These are phyloP conservation scores for Scaptomyza graminum DNA, from an alignment of 1,140 invertebrate genomes.

Conservation along the genomic window DNA sequence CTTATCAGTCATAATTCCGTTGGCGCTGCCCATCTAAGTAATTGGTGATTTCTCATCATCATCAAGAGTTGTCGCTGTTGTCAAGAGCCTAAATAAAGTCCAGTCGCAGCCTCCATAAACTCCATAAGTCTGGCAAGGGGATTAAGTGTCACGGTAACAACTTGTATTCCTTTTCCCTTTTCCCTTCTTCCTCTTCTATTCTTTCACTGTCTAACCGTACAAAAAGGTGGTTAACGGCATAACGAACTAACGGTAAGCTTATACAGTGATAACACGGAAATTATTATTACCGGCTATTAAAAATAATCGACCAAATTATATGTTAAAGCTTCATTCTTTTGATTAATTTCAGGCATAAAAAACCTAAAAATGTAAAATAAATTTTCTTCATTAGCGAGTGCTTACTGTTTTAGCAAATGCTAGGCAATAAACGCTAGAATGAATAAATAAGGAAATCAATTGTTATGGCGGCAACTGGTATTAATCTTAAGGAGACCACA, in stretches of 20 bases:
- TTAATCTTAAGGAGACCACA: constrained; percentile 57
- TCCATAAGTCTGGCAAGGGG: constrained; percentile 48
- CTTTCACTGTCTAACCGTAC: not conserved
- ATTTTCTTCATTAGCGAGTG: not conserved
- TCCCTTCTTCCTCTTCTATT: not conserved
- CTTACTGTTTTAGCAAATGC: not conserved
- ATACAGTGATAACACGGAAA: not conserved
- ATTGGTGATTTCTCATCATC: constrained; percentile 35
- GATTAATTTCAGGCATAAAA: too few species aligned
- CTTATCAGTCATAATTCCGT: constrained; percentile 34
- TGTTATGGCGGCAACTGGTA: constrained; percentile 61
- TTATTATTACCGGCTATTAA: not conserved
- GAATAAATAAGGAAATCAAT: constrained; percentile 74
- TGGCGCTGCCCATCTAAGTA: constrained; percentile 19
- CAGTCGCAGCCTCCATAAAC: not conserved
- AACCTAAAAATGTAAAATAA: too few species aligned
- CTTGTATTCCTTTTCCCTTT: not conserved
- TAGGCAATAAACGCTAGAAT: constrained; percentile 14
- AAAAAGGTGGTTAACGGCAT: not conserved
- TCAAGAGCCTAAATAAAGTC: constrained; percentile 22
- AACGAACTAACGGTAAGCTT: constrained; percentile 1
- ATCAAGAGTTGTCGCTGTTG: not conserved
- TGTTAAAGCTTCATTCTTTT: too few species aligned
- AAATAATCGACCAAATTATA: not conserved
- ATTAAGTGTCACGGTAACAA: constrained; percentile 68